Evolutionary conservation across 1,140 invertebrate species (phyloP).

Genomic region (Cherax quadricarinatus): DNA sequence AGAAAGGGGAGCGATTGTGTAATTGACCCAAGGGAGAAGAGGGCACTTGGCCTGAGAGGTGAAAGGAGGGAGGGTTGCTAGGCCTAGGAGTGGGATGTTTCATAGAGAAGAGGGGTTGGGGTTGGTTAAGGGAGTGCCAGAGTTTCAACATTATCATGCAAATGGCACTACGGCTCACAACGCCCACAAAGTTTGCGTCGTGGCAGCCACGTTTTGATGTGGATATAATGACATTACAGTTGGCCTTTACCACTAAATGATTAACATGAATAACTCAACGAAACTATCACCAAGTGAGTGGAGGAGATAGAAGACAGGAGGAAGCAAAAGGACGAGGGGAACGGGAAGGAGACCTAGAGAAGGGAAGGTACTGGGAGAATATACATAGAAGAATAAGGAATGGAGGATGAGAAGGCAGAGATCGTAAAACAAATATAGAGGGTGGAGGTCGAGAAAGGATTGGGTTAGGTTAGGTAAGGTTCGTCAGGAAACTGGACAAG

Average conservation of each 20-base stretch:
- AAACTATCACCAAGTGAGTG: not conserved
- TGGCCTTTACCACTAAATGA: slow-evolving; percentile 30
- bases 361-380: not conserved
- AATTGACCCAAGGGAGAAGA: not conserved
- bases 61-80: not conserved
- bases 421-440: not conserved
- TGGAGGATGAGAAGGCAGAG: not conserved
- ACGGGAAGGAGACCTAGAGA: not conserved
- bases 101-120: not conserved
- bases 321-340: not conserved
- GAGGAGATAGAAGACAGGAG: not conserved
- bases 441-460: not conserved
- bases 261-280: slow-evolving; percentile 28
- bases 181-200: slow-evolving; percentile 43
- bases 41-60: not conserved
- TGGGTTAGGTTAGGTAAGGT: too few species aligned
- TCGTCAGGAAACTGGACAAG: too few species aligned
- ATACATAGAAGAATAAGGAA: not conserved
- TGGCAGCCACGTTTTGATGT: slow-evolving; percentile 38
- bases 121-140: slow-evolving; percentile 17
- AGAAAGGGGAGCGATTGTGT: not conserved
- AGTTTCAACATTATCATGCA: slow-evolving; percentile 44
- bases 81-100: not conserved
- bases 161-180: slow-evolving; percentile 39
- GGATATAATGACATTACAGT: slow-evolving; percentile 36